Base-by-base conservation (phyloP, 2,888 invertebrate genomes). In the Tachina lurida region DNA sequence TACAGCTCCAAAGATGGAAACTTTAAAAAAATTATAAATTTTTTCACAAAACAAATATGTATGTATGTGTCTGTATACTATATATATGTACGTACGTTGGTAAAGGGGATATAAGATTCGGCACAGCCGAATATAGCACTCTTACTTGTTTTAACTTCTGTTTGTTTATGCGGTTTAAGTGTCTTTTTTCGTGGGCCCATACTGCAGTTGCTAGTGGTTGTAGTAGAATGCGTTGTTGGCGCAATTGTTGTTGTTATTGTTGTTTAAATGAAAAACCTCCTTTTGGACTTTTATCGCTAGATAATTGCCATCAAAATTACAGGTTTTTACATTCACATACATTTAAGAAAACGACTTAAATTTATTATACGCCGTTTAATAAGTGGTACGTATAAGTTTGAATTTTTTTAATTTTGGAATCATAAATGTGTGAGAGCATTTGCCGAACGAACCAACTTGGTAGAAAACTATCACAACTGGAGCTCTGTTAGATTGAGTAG, bases 271-370 rank as follows among this genome's bases (percentile, higher is more conserved):
- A 49, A 88, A 86, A 88, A 86, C 89, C 88, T 89, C 89, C 87
- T 89, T 87, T 89, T 80, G 73, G 90, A 90, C 90, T 89, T 90
- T 90, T 90, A 90, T 90, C 90, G 90, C 90, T 90, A 89, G 90
- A 90, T 90, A 90, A 90, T 90, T 90, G 89, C 90, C 89, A 87
- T 88, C 88, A 81, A 90, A 90, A 90, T 90, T 90, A 90, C 88
- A 90, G 90, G 89, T 89, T 88, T 87, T 88, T 82, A 87, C 85
- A 78, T 67, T 74, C 71, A 62, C 70, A 80, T 73, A 67, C 77
- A 73, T 77, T 83, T 76, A 76, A 73, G 79, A 74, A 86, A 87
- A 86, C 78, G 86, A 87, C 87, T 84, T 84, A 85, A 87, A 88
- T 87, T 88, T 88, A 87, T 88, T 88, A 87, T 87, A 87, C 86